phyloP scores from a whole-genome alignment of 2,888 invertebrate species.

The Conops quadrifasciatus region DNA sequence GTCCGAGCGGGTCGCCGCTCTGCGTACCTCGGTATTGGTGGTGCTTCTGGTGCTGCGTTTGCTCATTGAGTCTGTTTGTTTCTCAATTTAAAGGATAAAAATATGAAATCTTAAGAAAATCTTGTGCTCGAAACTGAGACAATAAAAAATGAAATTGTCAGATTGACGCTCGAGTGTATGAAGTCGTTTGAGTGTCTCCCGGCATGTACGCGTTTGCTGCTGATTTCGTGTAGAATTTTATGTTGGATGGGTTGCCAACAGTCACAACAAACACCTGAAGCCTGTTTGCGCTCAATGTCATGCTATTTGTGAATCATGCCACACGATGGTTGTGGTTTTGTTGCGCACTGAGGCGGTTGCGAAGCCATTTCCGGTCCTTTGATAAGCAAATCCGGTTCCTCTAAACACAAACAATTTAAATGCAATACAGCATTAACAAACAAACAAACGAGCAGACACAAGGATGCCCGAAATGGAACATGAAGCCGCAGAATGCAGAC shows the following conservation, averaged over 20 bases:
- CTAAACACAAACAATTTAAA: conserved; percentile 19
- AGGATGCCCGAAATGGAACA: conserved; percentile 14
- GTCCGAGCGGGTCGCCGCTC: neutral
- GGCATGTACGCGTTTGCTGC: neutral
- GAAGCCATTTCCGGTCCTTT: conserved; percentile 27
- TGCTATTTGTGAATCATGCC: neutral
- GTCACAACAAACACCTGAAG: neutral
- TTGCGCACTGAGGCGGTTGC: too few species aligned
- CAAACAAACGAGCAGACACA: conserved; percentile 1
- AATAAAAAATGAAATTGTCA: neutral
- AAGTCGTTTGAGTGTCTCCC: neutral
- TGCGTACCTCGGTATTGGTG: conserved; percentile 36
- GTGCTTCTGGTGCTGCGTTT: conserved; percentile 23
- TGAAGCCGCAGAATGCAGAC: conserved; percentile 18
- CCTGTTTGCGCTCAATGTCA: neutral
- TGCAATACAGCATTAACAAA: neutral
- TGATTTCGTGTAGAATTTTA: neutral
- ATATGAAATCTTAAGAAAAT: neutral
- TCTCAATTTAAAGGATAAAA: conserved; percentile 5
- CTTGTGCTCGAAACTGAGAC: neutral
- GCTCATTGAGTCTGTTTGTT: conserved; percentile 2
- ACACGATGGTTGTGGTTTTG: neutral
- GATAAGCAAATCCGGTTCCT: conserved; percentile 9
- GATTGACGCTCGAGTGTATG: neutral
- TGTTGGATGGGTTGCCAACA: neutral